phyloP scores from a whole-genome alignment of 2,113 vertebrate genomes.

The Oriolus oriolus region DNA sequence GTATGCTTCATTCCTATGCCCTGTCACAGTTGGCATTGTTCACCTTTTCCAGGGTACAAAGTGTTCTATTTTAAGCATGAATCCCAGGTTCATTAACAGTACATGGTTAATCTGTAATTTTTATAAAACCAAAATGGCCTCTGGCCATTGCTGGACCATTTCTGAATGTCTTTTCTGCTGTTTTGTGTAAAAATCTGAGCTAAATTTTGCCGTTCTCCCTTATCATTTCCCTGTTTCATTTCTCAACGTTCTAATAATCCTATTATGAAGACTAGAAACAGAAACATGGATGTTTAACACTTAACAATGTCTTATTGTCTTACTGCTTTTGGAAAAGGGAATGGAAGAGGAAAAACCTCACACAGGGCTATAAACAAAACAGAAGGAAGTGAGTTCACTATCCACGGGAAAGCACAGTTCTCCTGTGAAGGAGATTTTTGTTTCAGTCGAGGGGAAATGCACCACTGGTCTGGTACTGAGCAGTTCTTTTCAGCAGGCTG shows the following conservation, averaged over 20 bases:
- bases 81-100: neutral
- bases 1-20: neutral
- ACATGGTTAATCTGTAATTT: neutral
- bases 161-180: neutral
- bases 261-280: conserved; percentile 33
- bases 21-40: neutral
- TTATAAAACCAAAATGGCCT: neutral
- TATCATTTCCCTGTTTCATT: neutral
- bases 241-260: neutral
- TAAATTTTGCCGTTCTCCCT: neutral
- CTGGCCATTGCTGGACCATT: neutral
- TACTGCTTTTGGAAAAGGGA: conserved; percentile 34
- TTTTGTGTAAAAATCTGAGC: neutral
- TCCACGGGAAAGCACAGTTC: conserved; percentile 16
- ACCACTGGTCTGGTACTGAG: neutral
- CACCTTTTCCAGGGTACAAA: neutral
- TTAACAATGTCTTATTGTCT: conserved; percentile 56
- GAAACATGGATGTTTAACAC: conserved; percentile 29
- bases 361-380: conserved; percentile 33
- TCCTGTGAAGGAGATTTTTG: neutral
- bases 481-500: neutral
- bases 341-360: conserved; percentile 59
- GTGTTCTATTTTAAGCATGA: neutral
- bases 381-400: conserved; percentile 57
- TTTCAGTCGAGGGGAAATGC: neutral